Conservation (phyloP, 53 echinoderm and acorn worm genomes). For the Hippasteria phrygiana region DNA sequence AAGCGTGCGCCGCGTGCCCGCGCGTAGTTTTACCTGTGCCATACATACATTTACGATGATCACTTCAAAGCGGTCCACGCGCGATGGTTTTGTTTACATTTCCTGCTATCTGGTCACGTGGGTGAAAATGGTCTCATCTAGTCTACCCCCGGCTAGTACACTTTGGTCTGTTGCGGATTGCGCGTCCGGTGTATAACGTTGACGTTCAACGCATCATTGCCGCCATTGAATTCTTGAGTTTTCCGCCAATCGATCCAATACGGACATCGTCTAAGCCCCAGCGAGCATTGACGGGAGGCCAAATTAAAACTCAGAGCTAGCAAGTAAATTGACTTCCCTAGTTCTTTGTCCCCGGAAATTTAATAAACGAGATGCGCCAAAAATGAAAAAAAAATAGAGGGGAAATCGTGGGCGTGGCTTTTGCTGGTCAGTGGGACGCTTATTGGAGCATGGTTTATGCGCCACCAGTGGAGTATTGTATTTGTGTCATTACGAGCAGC, state of each 20-base stretch:
- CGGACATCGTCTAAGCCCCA: background rate
- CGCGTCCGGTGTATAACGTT: too few species aligned
- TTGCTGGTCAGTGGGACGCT: background rate
- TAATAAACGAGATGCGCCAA: constrained; percentile 77
- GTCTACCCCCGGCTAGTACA: too few species aligned
- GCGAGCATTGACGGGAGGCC: constrained; percentile 52
- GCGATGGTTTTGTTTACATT: too few species aligned
- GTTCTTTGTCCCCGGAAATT: constrained; percentile 71
- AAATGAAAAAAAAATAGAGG: background rate
- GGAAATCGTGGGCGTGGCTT: background rate
- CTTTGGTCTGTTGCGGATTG: too few species aligned
- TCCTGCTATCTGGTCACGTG: too few species aligned
- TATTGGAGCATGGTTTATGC: background rate
- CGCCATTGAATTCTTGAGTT: background rate
- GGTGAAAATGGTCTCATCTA: too few species aligned
- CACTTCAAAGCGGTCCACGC: too few species aligned
- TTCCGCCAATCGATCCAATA: constrained; percentile 17
- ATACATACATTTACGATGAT: too few species aligned
- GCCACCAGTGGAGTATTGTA: background rate
- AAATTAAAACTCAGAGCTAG: constrained; percentile 70
- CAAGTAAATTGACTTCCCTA: constrained; percentile 55
- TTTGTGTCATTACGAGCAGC: background rate
- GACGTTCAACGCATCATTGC: background rate
- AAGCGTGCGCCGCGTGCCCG: too few species aligned
- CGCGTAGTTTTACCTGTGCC: too few species aligned